phyloP scores from a whole-genome alignment of 2,797 vertebrate genomes.

The Artibeus lituratus region DNA sequence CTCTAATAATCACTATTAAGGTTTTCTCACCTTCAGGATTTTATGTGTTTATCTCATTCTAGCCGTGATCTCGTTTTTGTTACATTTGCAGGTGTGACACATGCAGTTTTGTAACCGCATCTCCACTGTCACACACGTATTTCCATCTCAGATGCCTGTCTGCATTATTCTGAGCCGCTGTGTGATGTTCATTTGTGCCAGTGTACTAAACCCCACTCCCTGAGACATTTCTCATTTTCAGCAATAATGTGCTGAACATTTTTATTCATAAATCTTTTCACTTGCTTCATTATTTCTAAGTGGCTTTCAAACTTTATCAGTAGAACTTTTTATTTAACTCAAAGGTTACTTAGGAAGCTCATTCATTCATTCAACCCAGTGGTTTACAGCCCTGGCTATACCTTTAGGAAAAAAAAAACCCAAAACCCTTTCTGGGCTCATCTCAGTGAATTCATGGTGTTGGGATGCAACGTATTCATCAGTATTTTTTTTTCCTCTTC shows the following conservation, averaged over 20 bases:
- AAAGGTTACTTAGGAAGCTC: neutral
- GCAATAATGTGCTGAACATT: neutral
- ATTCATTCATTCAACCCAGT: neutral
- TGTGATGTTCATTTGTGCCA: neutral
- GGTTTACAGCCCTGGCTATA: neutral
- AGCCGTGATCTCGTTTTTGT: neutral
- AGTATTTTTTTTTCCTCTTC: neutral
- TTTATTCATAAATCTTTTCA: slow-evolving; percentile 1
- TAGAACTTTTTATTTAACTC: neutral
- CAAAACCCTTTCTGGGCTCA: neutral
- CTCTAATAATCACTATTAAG: slow-evolving; percentile 5
- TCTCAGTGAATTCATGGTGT: neutral
- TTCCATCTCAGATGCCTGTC: neutral
- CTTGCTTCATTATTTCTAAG: slow-evolving; percentile 17
- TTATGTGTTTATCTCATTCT: neutral
- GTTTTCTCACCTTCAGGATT: neutral
- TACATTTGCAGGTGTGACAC: neutral
- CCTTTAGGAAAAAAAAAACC: neutral
- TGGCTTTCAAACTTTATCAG: neutral
- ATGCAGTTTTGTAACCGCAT: neutral
- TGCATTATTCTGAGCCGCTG: neutral
- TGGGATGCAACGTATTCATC: neutral
- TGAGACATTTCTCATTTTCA: neutral
- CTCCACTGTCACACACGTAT: neutral
- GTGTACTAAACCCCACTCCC: neutral